These are phyloP conservation scores for Falcunculus frontatus DNA, from an alignment of 2,113 vertebrate species.

Conservation along the genomic window DNA sequence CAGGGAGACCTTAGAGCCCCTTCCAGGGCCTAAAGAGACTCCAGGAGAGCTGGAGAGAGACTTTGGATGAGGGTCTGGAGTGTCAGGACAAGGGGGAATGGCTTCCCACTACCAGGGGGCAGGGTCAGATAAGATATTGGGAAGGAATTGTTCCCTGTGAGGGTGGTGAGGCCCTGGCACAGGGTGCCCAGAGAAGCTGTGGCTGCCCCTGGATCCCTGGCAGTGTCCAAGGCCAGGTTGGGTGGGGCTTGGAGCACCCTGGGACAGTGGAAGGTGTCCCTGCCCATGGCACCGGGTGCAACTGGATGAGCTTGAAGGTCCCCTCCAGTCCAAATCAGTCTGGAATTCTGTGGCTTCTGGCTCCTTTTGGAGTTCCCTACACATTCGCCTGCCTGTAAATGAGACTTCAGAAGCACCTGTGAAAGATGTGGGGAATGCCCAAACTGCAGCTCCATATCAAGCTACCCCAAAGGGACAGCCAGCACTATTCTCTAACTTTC, in stretches of 20 bases:
- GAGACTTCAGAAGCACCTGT: not conserved
- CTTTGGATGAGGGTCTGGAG: accelerated
- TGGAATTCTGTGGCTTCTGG: not conserved
- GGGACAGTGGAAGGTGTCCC: not conserved
- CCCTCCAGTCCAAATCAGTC: not conserved
- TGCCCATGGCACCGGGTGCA: not conserved
- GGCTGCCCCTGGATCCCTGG: not conserved
- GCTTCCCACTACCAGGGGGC: not conserved
- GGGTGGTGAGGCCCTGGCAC: not conserved
- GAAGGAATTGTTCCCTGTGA: not conserved
- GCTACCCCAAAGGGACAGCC: not conserved
- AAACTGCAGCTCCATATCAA: not conserved
- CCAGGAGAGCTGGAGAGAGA: not conserved
- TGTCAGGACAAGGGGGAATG: not conserved
- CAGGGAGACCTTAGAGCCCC: not conserved
- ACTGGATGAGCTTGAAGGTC: not conserved
- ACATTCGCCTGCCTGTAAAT: not conserved
- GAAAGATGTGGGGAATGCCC: not conserved
- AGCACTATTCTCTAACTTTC: not conserved
- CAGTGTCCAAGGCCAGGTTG: not conserved
- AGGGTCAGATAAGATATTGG: not conserved
- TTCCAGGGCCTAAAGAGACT: not conserved
- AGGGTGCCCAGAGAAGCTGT: not conserved
- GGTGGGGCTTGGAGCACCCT: accelerated
- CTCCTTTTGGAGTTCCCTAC: not conserved